A percentile compares a stretch with the other conserved stretches of the same genome.
These are phyloP conservation scores for Eupleurogrammus muticus DNA, from an alignment of 2,797 vertebrate species.

Conservation along the genomic window DNA sequence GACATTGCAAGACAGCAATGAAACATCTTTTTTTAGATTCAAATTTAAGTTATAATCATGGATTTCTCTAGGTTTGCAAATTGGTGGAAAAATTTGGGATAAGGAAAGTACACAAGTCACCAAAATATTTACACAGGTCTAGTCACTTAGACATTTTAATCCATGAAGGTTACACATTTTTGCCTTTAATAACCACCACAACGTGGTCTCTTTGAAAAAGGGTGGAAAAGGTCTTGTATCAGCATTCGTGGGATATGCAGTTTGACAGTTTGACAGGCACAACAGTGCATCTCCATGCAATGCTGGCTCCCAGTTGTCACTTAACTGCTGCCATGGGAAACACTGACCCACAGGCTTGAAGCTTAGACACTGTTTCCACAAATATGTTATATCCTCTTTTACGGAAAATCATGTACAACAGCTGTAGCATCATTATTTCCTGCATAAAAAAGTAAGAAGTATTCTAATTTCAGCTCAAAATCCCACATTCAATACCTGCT, in stretches of 20 bases:
- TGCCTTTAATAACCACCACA: neutral
- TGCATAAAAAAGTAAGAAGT: neutral
- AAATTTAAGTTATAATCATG: no score
- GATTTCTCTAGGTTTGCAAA: no score
- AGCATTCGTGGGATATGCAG: neutral
- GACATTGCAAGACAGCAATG: no score
- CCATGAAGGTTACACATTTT: no score
- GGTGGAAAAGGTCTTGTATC: neutral
- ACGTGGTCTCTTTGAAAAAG: neutral
- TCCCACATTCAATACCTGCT: constrained; percentile 67
- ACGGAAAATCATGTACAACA: neutral
- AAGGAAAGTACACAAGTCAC: no score
- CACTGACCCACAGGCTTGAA: neutral
- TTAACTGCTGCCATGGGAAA: constrained; percentile 12
- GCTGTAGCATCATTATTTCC: neutral
- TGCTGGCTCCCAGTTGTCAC: constrained; percentile 1
- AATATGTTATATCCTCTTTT: constrained; percentile 2
- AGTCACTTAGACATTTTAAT: no score
- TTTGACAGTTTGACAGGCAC: neutral
- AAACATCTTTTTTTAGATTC: no score
- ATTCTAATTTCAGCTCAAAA: constrained; percentile 56
- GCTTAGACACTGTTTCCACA: neutral
- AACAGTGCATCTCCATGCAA: neutral
- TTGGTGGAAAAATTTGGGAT: no score
- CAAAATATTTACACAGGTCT: no score